Evolutionary conservation across 2,888 invertebrate species (phyloP), one percentile per base, ranked within the genome.

Genomic region (Dynastes tityus): DNA sequence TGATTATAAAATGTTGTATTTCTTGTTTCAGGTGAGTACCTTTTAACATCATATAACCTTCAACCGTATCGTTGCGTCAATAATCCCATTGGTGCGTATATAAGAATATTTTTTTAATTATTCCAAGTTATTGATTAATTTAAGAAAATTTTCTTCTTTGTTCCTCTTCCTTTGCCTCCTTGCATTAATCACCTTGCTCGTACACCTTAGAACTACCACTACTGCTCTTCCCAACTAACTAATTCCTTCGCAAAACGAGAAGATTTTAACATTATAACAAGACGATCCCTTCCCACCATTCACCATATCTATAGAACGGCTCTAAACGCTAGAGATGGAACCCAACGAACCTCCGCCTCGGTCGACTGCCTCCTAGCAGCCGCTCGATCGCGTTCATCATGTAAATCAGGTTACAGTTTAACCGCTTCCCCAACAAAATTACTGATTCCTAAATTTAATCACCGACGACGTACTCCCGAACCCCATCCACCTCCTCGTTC

Each of bases 401-500:
- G 63, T 76, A 76, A 76, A 76, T 76, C 65, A 53, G 64, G 64
- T 76, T 76, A 76, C 63, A 76, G 76, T 76, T 76, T 37, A 76
- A 76, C 76, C 76, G 76, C 76, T 76, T 51, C 64, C 51, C 76
- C 76, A 76, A 76, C 65, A 76, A 65, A 76, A 76, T 76, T 76
- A 67, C 76, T 65, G 76, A 76, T 76, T 76, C 49, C 65, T 53
- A 76, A 76, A 76, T 76, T 76, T 76, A 76, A 76, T 76, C 76
- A 76, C 76, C 53, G 45, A 76, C 65, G 76, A 76, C 65, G 65
- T 76, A 76, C 76, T 67, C 45, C 55, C 71, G 27, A 53, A 53
- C n/a, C 53, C n/a, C 53, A 11, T 51, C 53, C 53, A 5, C 16
- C 4, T 22, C 55, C 22, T 58, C 55, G 1, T 22, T 5, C 16